These are phyloP conservation scores for Ceyx erithaca DNA, from an alignment of 2,797 vertebrate genomes.

Conservation along the genomic window DNA sequence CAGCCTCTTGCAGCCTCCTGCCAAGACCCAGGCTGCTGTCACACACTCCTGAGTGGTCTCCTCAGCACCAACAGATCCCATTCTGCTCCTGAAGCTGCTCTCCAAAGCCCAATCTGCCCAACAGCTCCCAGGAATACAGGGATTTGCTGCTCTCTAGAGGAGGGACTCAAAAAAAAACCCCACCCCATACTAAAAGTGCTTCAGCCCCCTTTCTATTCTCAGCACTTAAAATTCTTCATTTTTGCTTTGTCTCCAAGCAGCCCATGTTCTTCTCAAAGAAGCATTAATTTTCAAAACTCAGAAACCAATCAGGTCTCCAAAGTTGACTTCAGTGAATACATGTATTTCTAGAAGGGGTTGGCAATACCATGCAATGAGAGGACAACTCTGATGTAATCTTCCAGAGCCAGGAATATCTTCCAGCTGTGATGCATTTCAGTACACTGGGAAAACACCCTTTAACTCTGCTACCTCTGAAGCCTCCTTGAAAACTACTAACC, in stretches of 20 bases:
- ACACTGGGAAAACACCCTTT: background rate
- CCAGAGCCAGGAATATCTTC: background rate
- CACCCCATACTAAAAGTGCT: background rate
- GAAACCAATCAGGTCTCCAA: background rate
- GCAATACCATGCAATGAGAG: background rate
- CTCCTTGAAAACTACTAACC: background rate
- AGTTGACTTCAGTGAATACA: background rate
- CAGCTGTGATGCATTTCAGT: background rate
- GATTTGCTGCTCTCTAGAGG: slow-evolving; percentile 49
- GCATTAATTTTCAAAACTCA: background rate
- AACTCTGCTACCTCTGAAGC: background rate
- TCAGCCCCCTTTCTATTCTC: background rate
- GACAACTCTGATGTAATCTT: background rate
- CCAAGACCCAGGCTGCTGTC: background rate
- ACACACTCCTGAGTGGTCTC: background rate
- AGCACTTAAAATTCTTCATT: background rate
- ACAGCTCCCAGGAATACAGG: background rate
- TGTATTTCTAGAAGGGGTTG: background rate
- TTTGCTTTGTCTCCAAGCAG: background rate
- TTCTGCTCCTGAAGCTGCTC: background rate
- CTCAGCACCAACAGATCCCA: fast-evolving
- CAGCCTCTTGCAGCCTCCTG: background rate
- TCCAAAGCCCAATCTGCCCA: background rate
- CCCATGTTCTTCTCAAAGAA: background rate
- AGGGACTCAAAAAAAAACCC: background rate